Percentiles rank a stretch among this genome's conserved stretches.
These are phyloP conservation scores for Odontomyia ornata DNA, from an alignment of 2,888 invertebrate genomes.

Conservation along the genomic window DNA sequence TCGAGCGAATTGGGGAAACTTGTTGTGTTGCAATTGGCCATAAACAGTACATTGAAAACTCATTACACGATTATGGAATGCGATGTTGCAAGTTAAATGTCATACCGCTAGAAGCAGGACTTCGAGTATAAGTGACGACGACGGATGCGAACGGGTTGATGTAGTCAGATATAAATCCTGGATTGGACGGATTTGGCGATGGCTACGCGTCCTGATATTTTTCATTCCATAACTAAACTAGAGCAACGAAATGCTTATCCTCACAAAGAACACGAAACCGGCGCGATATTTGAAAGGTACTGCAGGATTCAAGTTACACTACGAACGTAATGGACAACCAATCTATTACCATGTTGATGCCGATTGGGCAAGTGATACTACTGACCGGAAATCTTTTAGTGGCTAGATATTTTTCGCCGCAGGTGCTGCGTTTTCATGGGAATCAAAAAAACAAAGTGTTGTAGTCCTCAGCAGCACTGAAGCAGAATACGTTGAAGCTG, in stretches of 20 bases:
- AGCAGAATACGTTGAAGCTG: constrained; percentile 48
- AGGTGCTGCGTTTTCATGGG: constrained; percentile 46
- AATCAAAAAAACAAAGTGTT: constrained; percentile 48
- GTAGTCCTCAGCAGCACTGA: constrained; percentile 50
- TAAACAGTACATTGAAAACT: too few relatives aligned
- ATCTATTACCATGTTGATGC: constrained; percentile 48
- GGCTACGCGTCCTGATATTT: constrained; percentile 51
- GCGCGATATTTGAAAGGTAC: constrained; percentile 47
- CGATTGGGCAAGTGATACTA: constrained; percentile 49
- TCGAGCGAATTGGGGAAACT: too few relatives aligned
- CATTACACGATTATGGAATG: too few relatives aligned
- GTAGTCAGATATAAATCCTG: too few relatives aligned
- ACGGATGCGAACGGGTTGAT: too few relatives aligned
- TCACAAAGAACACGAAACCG: constrained; percentile 48
- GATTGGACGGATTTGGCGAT: constrained; percentile 47
- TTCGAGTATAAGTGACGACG: too few relatives aligned
- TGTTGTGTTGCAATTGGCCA: too few relatives aligned
- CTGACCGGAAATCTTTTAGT: constrained; percentile 48
- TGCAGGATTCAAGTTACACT: constrained; percentile 46
- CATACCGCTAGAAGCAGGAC: too few relatives aligned
- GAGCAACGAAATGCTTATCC: constrained; percentile 51
- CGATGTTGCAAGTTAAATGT: too few relatives aligned
- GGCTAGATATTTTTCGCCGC: constrained; percentile 46
- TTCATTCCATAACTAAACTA: constrained; percentile 48
- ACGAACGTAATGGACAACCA: constrained; percentile 13